Conservation (phyloP, 2,113 vertebrate genomes). For the Gallinago undulata region DNA sequence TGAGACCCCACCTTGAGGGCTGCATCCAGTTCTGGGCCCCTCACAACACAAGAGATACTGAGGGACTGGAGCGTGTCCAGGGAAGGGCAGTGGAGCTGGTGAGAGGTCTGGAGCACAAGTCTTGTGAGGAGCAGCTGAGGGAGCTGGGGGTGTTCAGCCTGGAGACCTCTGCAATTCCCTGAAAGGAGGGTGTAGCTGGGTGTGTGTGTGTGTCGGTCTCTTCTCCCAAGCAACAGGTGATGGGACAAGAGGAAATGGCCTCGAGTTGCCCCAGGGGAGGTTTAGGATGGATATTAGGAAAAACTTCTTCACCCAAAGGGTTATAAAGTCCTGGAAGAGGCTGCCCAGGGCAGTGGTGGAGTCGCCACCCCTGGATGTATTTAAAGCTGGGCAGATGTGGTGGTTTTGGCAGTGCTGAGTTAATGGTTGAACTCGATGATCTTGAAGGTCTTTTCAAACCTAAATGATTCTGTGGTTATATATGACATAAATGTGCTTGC, state of each 20-base stretch:
- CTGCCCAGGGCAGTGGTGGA: not conserved
- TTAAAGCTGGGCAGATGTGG: rapidly evolving
- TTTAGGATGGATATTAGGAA: not conserved
- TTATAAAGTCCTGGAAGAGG: not conserved
- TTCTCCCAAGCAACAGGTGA: not conserved
- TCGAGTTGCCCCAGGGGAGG: not conserved
- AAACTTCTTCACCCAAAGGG: not conserved
- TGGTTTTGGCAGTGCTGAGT: not conserved
- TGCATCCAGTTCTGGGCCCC: not conserved
- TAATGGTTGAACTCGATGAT: not conserved
- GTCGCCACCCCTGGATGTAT: not conserved
- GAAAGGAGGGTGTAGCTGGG: not conserved
- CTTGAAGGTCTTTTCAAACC: not conserved
- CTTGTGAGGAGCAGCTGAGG: not conserved
- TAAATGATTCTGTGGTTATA: rapidly evolving
- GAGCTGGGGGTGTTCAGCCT: not conserved
- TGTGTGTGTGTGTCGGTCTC: not conserved
- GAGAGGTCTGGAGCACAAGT: not conserved
- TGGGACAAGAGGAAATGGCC: not conserved
- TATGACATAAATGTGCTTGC: not conserved
- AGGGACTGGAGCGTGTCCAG: not conserved
- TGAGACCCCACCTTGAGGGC: not conserved
- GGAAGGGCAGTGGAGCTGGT: not conserved
- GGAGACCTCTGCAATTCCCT: not conserved
- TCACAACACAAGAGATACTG: not conserved